These are phyloP conservation scores for Neoseiulus cucumeris DNA, from an alignment of 1,140 invertebrate genomes.

Conservation along the genomic window DNA sequence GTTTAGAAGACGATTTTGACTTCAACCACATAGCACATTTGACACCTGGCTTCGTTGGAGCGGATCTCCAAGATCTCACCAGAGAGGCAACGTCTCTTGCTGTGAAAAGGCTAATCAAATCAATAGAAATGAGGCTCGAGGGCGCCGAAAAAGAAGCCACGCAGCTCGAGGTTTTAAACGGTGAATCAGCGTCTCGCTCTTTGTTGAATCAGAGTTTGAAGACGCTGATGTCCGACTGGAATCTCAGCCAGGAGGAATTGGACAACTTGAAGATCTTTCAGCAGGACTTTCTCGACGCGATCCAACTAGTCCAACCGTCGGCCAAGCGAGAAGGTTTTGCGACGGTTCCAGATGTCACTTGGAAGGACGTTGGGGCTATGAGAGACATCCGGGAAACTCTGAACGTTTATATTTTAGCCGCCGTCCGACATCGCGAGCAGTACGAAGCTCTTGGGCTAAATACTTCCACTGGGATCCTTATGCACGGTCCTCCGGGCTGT, in stretches of 20 bases:
- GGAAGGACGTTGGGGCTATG: slow-evolving; percentile 89
- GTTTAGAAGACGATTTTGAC: slow-evolving; percentile 45
- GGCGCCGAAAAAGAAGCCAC: not conserved
- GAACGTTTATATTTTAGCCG: slow-evolving; percentile 45
- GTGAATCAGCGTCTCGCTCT: not conserved
- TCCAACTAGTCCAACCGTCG: slow-evolving; percentile 18
- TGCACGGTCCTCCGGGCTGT: slow-evolving; percentile 79
- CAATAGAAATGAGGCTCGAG: not conserved
- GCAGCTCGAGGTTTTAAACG: not conserved
- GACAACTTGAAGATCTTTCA: not conserved
- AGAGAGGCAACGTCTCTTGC: slow-evolving; percentile 67
- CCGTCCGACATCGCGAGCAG: slow-evolving; percentile 62
- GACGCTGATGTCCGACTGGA: not conserved
- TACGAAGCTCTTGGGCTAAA: slow-evolving; percentile 53
- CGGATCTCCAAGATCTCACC: slow-evolving; percentile 67
- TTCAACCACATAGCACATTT: slow-evolving; percentile 48
- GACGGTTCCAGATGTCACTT: slow-evolving; percentile 87
- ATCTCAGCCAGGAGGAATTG: slow-evolving; percentile 11
- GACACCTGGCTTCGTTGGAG: slow-evolving; percentile 91
- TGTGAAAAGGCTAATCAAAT: slow-evolving; percentile 20
- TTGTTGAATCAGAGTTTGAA: not conserved
- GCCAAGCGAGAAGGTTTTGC: slow-evolving; percentile 83
- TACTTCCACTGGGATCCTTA: slow-evolving; percentile 59
- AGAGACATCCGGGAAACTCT: slow-evolving; percentile 67
- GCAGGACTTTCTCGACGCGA: slow-evolving; percentile 8